These are phyloP conservation scores for Cichlasoma orientale DNA, from an alignment of 2,797 vertebrate species.

Conservation along the genomic window DNA sequence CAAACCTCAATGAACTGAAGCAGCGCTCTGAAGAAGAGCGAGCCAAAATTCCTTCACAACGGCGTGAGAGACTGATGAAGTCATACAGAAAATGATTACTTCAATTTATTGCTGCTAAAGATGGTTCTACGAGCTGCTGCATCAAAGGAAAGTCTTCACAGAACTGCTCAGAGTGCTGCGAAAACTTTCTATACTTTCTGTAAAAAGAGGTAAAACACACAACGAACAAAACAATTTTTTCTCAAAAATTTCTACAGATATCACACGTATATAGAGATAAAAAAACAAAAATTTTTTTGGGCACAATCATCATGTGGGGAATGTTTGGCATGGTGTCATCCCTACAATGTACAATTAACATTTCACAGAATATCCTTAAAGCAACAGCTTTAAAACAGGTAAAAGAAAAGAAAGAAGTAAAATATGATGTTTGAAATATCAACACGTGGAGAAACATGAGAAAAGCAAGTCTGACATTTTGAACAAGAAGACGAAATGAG, in stretches of 20 bases:
- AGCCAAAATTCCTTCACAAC: no score
- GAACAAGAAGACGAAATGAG: slow-evolving; percentile 13
- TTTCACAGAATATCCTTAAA: not conserved
- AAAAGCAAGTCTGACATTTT: slow-evolving; percentile 43
- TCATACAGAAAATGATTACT: not conserved
- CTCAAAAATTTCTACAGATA: not conserved
- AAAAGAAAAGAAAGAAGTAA: not conserved
- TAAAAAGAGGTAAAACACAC: not conserved
- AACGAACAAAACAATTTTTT: no score
- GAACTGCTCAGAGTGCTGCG: not conserved
- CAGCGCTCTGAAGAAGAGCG: not conserved
- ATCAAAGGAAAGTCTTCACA: not conserved
- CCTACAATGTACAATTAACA: not conserved
- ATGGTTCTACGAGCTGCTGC: not conserved
- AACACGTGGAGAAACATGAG: not conserved
- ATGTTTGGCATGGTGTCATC: not conserved
- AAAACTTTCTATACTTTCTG: not conserved
- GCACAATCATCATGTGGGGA: not conserved
- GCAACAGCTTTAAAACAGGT: not conserved
- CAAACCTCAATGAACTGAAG: not conserved
- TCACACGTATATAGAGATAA: not conserved
- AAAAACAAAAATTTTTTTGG: not conserved
- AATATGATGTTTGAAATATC: slow-evolving; percentile 11
- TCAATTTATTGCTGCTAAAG: not conserved
- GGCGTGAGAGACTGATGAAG: not conserved